Conservation (phyloP, 2,797 vertebrate genomes). For the Eleutherodactylus coqui region DNA sequence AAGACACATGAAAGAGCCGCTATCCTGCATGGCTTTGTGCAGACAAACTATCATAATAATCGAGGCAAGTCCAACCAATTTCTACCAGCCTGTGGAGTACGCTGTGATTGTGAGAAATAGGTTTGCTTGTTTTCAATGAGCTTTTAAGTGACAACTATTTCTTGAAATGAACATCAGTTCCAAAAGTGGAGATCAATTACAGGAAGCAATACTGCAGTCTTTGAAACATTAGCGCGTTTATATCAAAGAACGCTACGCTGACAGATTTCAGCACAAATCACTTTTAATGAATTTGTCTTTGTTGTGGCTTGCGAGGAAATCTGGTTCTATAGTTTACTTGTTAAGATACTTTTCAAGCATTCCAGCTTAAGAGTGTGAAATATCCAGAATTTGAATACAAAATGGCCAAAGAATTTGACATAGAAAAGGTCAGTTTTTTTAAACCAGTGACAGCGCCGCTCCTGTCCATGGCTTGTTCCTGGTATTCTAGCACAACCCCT, state of each 20-base stretch:
- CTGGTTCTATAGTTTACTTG: conserved; percentile 16
- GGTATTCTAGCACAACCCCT: no score
- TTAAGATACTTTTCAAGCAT: background rate
- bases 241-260: conserved; percentile 25
- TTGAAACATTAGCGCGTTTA: conserved; percentile 3
- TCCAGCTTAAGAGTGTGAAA: background rate
- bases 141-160: conserved; percentile 40
- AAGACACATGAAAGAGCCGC: background rate
- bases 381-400: background rate
- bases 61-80: background rate
- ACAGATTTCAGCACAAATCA: conserved; percentile 26
- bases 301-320: conserved; percentile 30
- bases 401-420: background rate
- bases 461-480: no score
- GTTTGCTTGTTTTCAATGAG: conserved; percentile 27
- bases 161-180: conserved; percentile 29
- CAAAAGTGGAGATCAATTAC: conserved; percentile 32
- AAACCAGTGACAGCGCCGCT: no score
- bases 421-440: no score
- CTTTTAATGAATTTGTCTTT: conserved; percentile 48
- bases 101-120: background rate
- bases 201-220: background rate
- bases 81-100: background rate
- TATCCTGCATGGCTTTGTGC: background rate
- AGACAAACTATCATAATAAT: background rate